These are phyloP conservation scores for Dinoponera quadriceps DNA, from an alignment of 1,140 invertebrate species.

Conservation along the genomic window DNA sequence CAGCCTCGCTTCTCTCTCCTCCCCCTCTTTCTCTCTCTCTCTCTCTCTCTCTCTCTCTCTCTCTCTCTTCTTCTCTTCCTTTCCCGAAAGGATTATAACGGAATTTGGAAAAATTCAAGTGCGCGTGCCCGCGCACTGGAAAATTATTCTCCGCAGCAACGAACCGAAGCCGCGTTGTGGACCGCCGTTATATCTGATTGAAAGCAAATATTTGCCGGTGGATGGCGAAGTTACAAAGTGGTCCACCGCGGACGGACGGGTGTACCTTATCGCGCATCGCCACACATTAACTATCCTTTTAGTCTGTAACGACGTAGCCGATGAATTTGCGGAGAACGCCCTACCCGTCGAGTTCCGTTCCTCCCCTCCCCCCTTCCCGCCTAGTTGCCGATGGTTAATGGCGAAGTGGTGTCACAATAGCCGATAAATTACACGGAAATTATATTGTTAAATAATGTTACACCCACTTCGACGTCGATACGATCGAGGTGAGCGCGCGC, in stretches of 20 bases:
- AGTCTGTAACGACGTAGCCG: not conserved
- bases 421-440: conserved; percentile 23
- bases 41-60: too few relatives aligned
- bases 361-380: not conserved
- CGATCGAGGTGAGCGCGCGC: not conserved
- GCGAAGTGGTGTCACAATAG: not conserved
- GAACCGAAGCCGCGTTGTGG: not conserved
- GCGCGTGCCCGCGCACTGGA: not conserved
- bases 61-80: not conserved
- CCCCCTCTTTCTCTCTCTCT: too few relatives aligned
- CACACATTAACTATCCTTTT: conserved; percentile 4
- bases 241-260: not conserved
- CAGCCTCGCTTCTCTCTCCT: too few relatives aligned
- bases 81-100: not conserved
- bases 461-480: not conserved
- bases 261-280: conserved; percentile 39
- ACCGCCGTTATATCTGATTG: conserved; percentile 40
- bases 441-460: not conserved
- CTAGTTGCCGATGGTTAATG: conserved; percentile 9
- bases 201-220: conserved; percentile 41
- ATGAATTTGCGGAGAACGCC: conserved; percentile 6
- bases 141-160: conserved; percentile 2
- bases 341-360: too few relatives aligned
- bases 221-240: conserved; percentile 33
- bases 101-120: not conserved